Conservation (phyloP, 2,113 vertebrate genomes). For the Phaetusa simplex region DNA sequence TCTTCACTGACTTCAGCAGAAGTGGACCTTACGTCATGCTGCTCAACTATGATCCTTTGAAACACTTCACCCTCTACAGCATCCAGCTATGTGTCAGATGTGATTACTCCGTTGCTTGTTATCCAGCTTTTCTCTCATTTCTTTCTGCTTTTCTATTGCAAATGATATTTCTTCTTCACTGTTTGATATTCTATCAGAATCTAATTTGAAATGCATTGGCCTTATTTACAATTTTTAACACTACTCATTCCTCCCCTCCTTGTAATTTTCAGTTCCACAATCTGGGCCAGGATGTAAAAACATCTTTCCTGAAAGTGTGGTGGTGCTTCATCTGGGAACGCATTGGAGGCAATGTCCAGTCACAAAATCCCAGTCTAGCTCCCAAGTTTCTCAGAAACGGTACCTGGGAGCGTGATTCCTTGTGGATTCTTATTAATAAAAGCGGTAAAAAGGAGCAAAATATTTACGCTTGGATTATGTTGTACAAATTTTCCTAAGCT, state of each 20-base stretch:
- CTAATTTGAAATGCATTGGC: not conserved
- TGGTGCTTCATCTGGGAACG: not conserved
- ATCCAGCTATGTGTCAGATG: not conserved
- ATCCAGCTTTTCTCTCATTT: slow-evolving; percentile 2
- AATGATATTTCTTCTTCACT: not conserved
- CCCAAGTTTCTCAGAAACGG: not conserved
- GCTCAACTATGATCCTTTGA: not conserved
- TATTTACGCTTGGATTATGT: not conserved
- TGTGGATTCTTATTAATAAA: not conserved
- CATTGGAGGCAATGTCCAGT: not conserved
- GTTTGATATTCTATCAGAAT: not conserved
- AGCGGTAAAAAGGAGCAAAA: not conserved
- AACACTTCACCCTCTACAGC: not conserved
- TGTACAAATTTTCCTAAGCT: not conserved
- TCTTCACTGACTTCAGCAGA: slow-evolving; percentile 5
- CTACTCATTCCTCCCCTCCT: not conserved
- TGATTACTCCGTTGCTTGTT: not conserved
- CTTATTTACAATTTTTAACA: not conserved
- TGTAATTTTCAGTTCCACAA: not conserved
- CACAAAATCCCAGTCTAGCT: not conserved
- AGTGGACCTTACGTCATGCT: not conserved
- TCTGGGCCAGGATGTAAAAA: not conserved
- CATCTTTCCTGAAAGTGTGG: not conserved
- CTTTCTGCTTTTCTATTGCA: not conserved
- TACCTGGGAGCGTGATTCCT: not conserved